These are phyloP conservation scores for Lottia gigantea DNA, from an alignment of 2,888 invertebrate genomes.

Conservation along the genomic window DNA sequence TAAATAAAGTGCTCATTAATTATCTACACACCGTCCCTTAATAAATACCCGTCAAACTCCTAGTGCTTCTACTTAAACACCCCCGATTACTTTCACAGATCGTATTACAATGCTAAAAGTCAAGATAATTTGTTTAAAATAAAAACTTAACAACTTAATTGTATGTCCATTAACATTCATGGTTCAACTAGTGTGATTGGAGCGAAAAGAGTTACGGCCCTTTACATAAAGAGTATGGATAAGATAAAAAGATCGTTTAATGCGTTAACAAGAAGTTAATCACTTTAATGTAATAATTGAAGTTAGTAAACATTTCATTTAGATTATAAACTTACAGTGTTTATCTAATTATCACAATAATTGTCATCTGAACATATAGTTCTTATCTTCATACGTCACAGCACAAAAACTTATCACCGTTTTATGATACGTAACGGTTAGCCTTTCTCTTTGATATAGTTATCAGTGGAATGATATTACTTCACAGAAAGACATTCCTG, in stretches of 20 bases:
- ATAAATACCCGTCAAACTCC: slow-evolving; percentile 6
- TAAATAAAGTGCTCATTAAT: slow-evolving; percentile 6
- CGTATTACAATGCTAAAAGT: background rate
- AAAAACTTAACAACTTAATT: slow-evolving; percentile 11
- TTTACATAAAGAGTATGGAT: no score
- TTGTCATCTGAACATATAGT: no score
- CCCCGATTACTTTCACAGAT: background rate
- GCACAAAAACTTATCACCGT: no score
- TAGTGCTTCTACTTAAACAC: background rate
- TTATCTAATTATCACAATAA: no score
- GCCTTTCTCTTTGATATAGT: no score
- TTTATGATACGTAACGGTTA: no score
- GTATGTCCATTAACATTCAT: background rate
- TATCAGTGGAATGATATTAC: no score
- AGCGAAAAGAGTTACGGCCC: background rate
- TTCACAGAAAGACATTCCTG: no score
- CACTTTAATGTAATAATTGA: background rate
- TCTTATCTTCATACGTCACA: no score
- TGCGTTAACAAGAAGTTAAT: no score
- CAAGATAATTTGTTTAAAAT: background rate
- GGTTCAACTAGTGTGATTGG: background rate
- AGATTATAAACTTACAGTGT: background rate
- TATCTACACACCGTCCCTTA: background rate
- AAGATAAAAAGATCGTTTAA: no score
- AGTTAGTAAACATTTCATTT: slow-evolving; percentile 8